Evolutionary conservation across 92 coral and sea anemone genomes (phyloP).

Genomic region (Porites evermanni): DNA sequence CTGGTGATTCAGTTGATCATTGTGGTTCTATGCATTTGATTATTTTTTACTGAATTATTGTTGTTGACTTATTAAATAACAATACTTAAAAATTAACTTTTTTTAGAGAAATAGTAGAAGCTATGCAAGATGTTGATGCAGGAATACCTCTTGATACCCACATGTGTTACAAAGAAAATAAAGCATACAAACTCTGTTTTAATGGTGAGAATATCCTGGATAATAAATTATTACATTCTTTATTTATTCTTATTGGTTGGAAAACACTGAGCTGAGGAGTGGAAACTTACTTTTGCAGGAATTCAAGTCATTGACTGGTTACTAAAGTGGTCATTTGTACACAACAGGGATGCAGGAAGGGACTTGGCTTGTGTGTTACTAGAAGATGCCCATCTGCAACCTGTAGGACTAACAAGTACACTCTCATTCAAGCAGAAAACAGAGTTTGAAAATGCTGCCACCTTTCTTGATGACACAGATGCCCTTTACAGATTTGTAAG

Average conservation of each 20-base stretch:
- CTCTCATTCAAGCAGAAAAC: slow-evolving; percentile 76
- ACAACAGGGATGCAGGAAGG: slow-evolving; percentile 73
- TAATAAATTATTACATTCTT: too few relatives aligned
- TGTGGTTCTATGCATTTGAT: too few relatives aligned
- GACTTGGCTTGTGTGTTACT: slow-evolving; percentile 74
- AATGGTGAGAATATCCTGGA: slow-evolving; percentile 69
- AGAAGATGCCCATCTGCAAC: slow-evolving; percentile 87
- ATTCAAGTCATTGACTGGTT: slow-evolving; percentile 91
- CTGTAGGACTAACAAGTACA: slow-evolving; percentile 86
- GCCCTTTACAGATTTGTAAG: slow-evolving; percentile 98
- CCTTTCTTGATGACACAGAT: slow-evolving; percentile 79
- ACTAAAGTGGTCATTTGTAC: slow-evolving; percentile 92
- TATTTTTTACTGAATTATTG: too few relatives aligned
- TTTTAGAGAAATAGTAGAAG: slow-evolving; percentile 89
- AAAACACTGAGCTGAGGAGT: too few relatives aligned
- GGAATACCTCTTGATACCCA: slow-evolving; percentile 92
- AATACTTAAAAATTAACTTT: neutral
- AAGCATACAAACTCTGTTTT: slow-evolving; percentile 84
- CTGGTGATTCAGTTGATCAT: too few relatives aligned
- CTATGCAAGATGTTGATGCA: slow-evolving; percentile 98
- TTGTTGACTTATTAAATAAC: too few relatives aligned
- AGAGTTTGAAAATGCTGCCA: slow-evolving; percentile 35
- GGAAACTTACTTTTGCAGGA: slow-evolving; percentile 52
- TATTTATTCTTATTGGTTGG: too few relatives aligned
- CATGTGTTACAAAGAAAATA: slow-evolving; percentile 70